Evolutionary conservation across 2,888 invertebrate species (phyloP).

Genomic region (Pseudoips prasinana): DNA sequence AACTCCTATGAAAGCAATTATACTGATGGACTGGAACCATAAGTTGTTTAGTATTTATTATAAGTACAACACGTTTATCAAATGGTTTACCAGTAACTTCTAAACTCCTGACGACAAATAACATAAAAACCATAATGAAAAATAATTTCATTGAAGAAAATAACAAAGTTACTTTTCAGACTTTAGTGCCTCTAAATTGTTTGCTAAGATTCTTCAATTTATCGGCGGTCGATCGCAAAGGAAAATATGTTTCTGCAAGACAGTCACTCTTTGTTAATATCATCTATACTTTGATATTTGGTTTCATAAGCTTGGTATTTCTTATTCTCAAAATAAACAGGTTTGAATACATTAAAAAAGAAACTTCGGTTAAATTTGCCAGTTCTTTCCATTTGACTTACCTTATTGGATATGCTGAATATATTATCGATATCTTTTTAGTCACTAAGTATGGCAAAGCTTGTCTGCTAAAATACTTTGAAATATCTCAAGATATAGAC

Average conservation of each 20-base stretch:
- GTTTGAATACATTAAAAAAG: background rate
- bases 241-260: background rate
- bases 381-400: constrained; percentile 21
- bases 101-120: no score
- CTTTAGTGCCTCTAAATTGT: constrained; percentile 15
- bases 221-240: constrained; percentile 14
- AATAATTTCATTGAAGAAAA: constrained; percentile 7
- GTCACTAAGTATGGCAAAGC: constrained; percentile 26
- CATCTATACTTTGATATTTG: constrained; percentile 6
- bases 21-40: no score
- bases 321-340: constrained; percentile 12
- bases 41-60: no score
- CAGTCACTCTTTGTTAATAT: constrained; percentile 7
- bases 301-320: constrained; percentile 9
- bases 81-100: no score
- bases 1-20: no score
- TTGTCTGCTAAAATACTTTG: constrained; percentile 22
- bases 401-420: constrained; percentile 24
- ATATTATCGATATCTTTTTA: constrained; percentile 25
- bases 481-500: constrained; percentile 28
- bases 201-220: constrained; percentile 12
- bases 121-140: constrained; percentile 9
- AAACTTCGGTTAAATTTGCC: constrained; percentile 13
- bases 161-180: constrained; percentile 15
- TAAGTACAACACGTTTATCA: no score